Evolutionary conservation across 2,797 vertebrate species (phyloP).

Genomic region (Pygocentrus nattereri): DNA sequence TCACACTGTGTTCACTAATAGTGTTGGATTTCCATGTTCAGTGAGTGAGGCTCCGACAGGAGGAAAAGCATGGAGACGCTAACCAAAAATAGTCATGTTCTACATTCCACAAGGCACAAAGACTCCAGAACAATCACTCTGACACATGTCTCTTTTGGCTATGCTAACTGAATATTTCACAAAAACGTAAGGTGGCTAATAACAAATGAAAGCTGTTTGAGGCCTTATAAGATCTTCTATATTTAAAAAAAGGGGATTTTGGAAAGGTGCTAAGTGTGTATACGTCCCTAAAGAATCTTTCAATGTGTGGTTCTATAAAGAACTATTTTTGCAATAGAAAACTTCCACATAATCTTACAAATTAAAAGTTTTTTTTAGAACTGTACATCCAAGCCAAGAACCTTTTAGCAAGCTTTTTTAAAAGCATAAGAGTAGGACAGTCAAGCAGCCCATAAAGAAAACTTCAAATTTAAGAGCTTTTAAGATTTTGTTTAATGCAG

Average conservation of each 20-base stretch:
- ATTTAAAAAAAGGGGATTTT: neutral
- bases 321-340: no score
- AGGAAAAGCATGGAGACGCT: neutral
- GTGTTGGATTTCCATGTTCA: constrained; percentile 5
- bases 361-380: neutral
- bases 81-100: neutral
- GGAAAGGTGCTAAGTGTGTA: no score
- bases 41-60: neutral
- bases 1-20: neutral
- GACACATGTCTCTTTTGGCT: neutral
- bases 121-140: neutral
- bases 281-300: no score
- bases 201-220: neutral
- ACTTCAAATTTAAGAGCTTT: no score
- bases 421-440: no score
- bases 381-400: no score
- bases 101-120: neutral
- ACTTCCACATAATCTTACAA: neutral
- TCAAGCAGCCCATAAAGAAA: no score
- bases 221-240: neutral
- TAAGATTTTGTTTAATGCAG: neutral
- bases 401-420: no score
- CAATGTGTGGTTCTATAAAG: no score
- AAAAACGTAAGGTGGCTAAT: neutral
- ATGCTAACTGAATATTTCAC: neutral